Percentiles rank a stretch among this genome's conserved stretches.
These are phyloP conservation scores for Clamator glandarius DNA, from an alignment of 2,797 vertebrate genomes.

Conservation along the genomic window DNA sequence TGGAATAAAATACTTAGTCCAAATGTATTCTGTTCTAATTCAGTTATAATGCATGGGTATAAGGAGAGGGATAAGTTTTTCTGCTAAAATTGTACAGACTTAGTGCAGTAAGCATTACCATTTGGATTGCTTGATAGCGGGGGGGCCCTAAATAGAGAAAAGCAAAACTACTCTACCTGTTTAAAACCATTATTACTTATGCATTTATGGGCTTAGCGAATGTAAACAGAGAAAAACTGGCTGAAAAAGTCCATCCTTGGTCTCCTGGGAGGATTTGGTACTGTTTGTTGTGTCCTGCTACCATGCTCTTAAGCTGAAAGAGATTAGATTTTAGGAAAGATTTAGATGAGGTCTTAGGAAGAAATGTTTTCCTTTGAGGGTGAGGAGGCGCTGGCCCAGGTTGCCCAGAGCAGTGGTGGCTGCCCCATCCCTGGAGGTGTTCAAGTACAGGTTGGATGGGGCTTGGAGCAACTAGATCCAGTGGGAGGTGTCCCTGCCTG, in stretches of 20 bases:
- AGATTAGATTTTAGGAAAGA: no score
- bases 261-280: not conserved
- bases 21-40: not conserved
- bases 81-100: not conserved
- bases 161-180: not conserved
- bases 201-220: not conserved
- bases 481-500: no score
- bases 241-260: not conserved
- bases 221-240: not conserved
- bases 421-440: no score
- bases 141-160: not conserved
- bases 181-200: not conserved
- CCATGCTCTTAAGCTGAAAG: rapidly evolving
- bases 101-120: not conserved
- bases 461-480: no score
- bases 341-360: no score
- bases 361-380: no score
- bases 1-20: not conserved
- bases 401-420: no score
- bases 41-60: not conserved
- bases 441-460: no score
- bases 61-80: not conserved
- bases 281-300: not conserved
- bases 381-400: no score
- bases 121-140: not conserved